Base-by-base conservation (phyloP, 2,113 vertebrate species). In the Procavia capensis region DNA sequence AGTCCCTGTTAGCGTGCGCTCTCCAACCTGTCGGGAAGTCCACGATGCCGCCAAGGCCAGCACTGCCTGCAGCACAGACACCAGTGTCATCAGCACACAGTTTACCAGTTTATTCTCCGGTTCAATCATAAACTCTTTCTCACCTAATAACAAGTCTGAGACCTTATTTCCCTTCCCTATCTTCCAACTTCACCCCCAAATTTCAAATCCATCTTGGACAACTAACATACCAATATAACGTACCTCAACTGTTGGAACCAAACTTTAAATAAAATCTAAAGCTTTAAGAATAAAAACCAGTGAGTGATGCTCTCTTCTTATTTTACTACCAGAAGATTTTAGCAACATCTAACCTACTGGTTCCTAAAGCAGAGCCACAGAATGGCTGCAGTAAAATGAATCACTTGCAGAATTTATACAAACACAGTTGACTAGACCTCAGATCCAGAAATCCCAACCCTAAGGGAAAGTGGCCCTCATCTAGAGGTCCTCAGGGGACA, bases 11-110 rank as follows among this genome's bases (percentile, higher is more conserved):
- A 99, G 97, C 3, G 99, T 99, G 11, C 99, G 98, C 19, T 99
- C 98, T 16, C 99, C 99, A 4, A 99, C 99, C 92, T 99, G 99
- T 20, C 98, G 98, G 7, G 99, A 99, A 0, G 99, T 99, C 99
- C 99, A 99, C 2, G 99, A 99, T 2, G 99, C 99, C 5, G 99
- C 99, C 11, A 99, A 96, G 50, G 99, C 99, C 97, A 99, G 93
- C 96, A 99, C 99, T 17, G 99, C 99, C 99, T 99, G 50, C 19
- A 66, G 91, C 41, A 47, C 61, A 97, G 80, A 96, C 24, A 39
- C 0, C 41, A 9, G n/a, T 57, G 43, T 25, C 4, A 0, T 22
- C 1, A 47, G n/a, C 36, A 24, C 19, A 2, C 0, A 0, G 10
- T 9, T 50, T 41, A 22, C 66, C 9, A 36, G 3, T 50, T 1